A percentile compares a stretch with the other conserved stretches of the same genome.
Evolutionary conservation across 2,888 invertebrate genomes (phyloP).

Genomic region (Andrena bicolor): DNA sequence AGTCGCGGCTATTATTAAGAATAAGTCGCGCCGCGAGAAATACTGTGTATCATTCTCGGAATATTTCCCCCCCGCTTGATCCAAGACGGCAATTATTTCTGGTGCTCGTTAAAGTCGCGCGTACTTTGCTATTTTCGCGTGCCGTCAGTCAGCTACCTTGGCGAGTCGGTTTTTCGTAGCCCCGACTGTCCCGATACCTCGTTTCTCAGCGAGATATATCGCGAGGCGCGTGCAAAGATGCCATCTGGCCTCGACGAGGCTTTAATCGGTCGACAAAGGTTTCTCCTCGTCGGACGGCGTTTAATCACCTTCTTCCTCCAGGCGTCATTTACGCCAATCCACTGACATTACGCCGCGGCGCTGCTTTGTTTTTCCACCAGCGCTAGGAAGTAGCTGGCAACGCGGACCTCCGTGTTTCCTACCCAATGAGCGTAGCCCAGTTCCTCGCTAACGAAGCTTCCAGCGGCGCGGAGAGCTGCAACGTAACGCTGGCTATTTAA

Average conservation of each 20-base stretch:
- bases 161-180: background rate
- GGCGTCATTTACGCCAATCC: constrained; percentile 2
- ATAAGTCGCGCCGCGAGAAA: constrained; percentile 12
- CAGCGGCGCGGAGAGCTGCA: constrained; percentile 19
- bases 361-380: background rate
- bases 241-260: background rate
- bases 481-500: constrained; percentile 45
- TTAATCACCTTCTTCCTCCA: background rate
- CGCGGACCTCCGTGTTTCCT: background rate
- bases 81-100: constrained; percentile 58
- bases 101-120: constrained; percentile 62
- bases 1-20: constrained; percentile 39
- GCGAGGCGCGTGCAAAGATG: background rate
- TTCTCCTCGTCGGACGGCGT: no score
- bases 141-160: constrained; percentile 22
- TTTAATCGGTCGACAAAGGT: background rate
- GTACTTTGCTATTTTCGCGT: constrained; percentile 56
- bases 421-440: background rate
- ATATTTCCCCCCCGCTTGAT: constrained; percentile 56
- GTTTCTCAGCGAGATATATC: background rate
- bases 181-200: background rate
- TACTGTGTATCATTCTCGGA: constrained; percentile 49
- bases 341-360: background rate
- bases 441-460: constrained; percentile 33
- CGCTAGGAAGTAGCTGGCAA: no score